Conservation (phyloP, 2,797 vertebrate genomes). For the Hoplostethus mediterraneus region DNA sequence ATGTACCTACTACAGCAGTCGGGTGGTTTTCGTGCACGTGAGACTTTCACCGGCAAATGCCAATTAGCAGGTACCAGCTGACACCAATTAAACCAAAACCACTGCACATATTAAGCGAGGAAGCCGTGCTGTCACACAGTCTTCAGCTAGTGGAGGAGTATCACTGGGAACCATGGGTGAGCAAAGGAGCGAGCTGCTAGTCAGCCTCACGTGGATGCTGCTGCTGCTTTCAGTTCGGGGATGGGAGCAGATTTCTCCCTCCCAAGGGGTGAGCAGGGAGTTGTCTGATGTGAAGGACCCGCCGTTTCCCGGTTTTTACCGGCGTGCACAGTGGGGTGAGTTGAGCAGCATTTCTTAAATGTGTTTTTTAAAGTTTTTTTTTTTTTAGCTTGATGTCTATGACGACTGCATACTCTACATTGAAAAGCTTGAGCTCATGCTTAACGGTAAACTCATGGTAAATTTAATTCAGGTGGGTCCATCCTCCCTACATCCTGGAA, state of each 20-base stretch:
- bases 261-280: no score
- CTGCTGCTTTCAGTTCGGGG: conserved; percentile 31
- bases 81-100: conserved; percentile 15
- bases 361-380: no score
- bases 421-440: no score
- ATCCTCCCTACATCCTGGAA: no score
- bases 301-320: background rate
- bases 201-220: conserved; percentile 27
- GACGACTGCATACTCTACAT: no score
- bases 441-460: no score
- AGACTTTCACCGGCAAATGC: background rate
- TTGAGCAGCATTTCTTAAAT: no score
- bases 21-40: no score
- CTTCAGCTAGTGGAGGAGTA: background rate
- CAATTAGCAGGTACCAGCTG: conserved; percentile 44
- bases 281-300: background rate
- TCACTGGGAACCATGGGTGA: conserved; percentile 60
- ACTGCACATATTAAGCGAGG: background rate
- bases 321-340: background rate
- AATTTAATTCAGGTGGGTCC: no score
- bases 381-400: no score
- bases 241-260: conserved; percentile 22
- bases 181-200: conserved; percentile 32
- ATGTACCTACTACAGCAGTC: no score
- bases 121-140: rapidly evolving